Conservation (phyloP, 2,888 invertebrate genomes). For the Philonicus albiceps region DNA sequence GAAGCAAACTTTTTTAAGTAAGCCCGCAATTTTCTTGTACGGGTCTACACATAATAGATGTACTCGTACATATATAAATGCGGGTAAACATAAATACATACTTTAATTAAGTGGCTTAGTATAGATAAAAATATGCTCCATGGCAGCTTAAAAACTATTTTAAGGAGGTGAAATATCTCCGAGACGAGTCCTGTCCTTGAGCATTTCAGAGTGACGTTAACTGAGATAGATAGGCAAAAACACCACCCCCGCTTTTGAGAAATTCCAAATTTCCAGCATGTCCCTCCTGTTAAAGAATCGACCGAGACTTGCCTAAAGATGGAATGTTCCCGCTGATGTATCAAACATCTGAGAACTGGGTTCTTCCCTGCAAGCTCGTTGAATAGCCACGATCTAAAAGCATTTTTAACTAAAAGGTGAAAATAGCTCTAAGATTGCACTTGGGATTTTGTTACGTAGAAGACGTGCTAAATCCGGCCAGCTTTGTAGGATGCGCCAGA, state of each 20-base stretch:
- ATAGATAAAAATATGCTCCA: neutral
- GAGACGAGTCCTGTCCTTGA: neutral
- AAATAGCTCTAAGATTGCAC: constrained; percentile 19
- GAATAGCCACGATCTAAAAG: neutral
- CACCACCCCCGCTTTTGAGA: neutral
- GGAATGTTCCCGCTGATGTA: neutral
- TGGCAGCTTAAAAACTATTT: neutral
- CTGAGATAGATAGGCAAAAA: neutral
- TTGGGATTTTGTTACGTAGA: neutral
- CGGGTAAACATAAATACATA: neutral
- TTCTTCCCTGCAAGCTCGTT: neutral
- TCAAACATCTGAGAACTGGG: neutral
- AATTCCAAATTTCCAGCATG: neutral
- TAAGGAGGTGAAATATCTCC: neutral
- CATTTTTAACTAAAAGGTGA: neutral
- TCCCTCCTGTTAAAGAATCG: neutral
- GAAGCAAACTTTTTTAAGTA: neutral
- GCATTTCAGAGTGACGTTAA: neutral
- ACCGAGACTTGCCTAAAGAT: neutral
- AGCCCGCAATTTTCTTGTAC: neutral
- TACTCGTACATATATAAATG: no score
- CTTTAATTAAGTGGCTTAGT: neutral
- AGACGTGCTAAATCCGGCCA: neutral
- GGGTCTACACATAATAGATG: neutral
- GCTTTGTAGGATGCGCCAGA: neutral